Conservation (phyloP, 2,888 invertebrate species). For the Diploptera punctata region DNA sequence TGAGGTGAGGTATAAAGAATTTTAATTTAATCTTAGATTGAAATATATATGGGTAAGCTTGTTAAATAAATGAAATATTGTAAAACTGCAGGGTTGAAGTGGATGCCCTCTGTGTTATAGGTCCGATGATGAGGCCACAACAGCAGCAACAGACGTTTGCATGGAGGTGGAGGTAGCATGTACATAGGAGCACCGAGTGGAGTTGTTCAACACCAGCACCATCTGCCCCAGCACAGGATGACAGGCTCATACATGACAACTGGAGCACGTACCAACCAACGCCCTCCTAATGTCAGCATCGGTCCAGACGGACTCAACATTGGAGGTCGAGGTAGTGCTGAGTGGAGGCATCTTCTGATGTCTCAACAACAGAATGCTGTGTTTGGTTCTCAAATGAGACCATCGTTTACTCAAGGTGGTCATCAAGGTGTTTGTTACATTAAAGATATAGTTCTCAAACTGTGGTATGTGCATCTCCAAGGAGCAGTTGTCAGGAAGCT, state of each 20-base stretch:
- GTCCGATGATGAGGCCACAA: conserved; percentile 73
- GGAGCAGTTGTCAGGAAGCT: too few species aligned
- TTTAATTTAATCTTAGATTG: too few species aligned
- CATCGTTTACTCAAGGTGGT: conserved; percentile 60
- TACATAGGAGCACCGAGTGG: conserved; percentile 43
- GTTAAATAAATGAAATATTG: too few species aligned
- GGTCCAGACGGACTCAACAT: conserved; percentile 62
- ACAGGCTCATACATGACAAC: conserved; percentile 47
- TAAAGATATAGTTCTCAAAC: conserved; percentile 39
- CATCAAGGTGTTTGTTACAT: conserved; percentile 51
- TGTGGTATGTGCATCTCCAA: conserved; percentile 9
- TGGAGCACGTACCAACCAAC: conserved; percentile 59
- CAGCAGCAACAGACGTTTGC: conserved; percentile 34
- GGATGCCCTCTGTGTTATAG: conserved; percentile 51
- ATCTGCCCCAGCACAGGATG: conserved; percentile 55
- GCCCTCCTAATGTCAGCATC: conserved; percentile 66
- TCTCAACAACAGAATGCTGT: conserved; percentile 52
- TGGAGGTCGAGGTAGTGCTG: conserved; percentile 59
- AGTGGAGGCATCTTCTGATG: conserved; percentile 72
- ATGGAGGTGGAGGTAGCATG: conserved; percentile 53
- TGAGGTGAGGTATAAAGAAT: too few species aligned
- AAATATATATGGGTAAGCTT: too few species aligned
- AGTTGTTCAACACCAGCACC: conserved; percentile 57
- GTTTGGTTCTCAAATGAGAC: conserved; percentile 56
- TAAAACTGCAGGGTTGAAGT: neutral